Conservation (phyloP, 2,113 vertebrate species). For the Takifugu bimaculatus region DNA sequence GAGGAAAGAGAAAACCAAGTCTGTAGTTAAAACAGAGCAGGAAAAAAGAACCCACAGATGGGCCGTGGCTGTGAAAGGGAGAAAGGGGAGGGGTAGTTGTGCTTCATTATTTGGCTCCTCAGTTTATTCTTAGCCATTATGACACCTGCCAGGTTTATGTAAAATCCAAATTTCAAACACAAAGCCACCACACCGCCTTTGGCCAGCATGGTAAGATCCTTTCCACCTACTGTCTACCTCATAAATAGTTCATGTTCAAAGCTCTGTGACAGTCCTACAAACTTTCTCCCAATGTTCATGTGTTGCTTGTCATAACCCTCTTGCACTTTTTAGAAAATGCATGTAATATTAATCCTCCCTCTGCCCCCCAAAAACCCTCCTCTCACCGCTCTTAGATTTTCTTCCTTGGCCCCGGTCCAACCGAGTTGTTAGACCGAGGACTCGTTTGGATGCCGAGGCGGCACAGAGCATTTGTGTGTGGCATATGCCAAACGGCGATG, state of each 20-base stretch:
- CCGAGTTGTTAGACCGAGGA: slow-evolving; percentile 65
- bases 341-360: slow-evolving; percentile 60
- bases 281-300: slow-evolving; percentile 55
- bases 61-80: slow-evolving; percentile 9
- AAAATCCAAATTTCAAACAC: slow-evolving; percentile 52
- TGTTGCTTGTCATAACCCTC: slow-evolving; percentile 48
- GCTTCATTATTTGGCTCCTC: slow-evolving; percentile 45
- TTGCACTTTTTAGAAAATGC: slow-evolving; percentile 58
- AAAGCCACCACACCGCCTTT: slow-evolving; percentile 37
- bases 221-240: slow-evolving; percentile 25
- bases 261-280: slow-evolving; percentile 40
- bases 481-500: slow-evolving; percentile 74
- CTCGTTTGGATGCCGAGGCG: slow-evolving; percentile 46
- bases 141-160: slow-evolving; percentile 53
- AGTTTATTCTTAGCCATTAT: slow-evolving; percentile 47
- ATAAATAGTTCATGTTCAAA: slow-evolving; percentile 58
- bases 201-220: slow-evolving; percentile 42
- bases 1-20: background rate
- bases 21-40: slow-evolving; percentile 12
- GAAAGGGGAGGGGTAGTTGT: background rate
- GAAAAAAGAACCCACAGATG: slow-evolving; percentile 32
- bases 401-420: slow-evolving; percentile 63
- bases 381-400: slow-evolving; percentile 53
- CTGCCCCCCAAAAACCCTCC: slow-evolving; percentile 14
- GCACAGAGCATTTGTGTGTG: slow-evolving; percentile 66